Evolutionary conservation across 1,140 invertebrate genomes (phyloP), one percentile per base, ranked within the genome.

Genomic region (Aculops lycopersici): DNA sequence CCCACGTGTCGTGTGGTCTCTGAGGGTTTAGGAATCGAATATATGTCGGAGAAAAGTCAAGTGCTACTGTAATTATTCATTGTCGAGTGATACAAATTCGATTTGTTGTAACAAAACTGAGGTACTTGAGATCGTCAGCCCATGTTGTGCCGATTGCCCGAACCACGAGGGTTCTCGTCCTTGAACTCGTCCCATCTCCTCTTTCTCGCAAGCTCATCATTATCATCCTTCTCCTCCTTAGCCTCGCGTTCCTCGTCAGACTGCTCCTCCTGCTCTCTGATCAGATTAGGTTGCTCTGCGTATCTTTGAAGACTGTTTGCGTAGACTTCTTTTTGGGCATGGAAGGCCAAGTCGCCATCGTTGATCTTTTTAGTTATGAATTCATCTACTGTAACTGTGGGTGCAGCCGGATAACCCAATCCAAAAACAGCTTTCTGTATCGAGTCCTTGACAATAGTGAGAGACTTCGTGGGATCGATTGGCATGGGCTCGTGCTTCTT

Each of bases 391-490:
- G 80, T 83, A 58, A 84, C 63, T 1, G 76, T 69, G 1, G 88
- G 84, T 41, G 92, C 53, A 52, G 76, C 72, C 1, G 86, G 86
- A 65, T 95, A 97, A 0, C 88, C 90, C 31, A 71, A 58, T 4
- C 90, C 90, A 61, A 70, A 90, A 2, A 95, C 76, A 45, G 79
- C 66, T 57, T 92, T 94, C 58, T 94, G 83, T 1, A 75, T 44
- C 24, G 67, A 68, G 58, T 84, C 72, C 49, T 70, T 70, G 0
- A 86, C 88, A 20, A 95, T 80, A 38, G 94, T 84, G 43, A 94
- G 75, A 1, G 86, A 79, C 54, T 72, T 69, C 44, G 16, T 20
- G 39, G 37, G n/a, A 50, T 45, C 35, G 14, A 42, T 35, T 38
- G 39, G 21, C 14, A 17, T 3, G 15, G n/a, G 13, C 12, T 31